A percentile compares a stretch with the other conserved stretches of the same genome.
phyloP scores from a whole-genome alignment of 2,113 vertebrate species.

The Solea senegalensis region DNA sequence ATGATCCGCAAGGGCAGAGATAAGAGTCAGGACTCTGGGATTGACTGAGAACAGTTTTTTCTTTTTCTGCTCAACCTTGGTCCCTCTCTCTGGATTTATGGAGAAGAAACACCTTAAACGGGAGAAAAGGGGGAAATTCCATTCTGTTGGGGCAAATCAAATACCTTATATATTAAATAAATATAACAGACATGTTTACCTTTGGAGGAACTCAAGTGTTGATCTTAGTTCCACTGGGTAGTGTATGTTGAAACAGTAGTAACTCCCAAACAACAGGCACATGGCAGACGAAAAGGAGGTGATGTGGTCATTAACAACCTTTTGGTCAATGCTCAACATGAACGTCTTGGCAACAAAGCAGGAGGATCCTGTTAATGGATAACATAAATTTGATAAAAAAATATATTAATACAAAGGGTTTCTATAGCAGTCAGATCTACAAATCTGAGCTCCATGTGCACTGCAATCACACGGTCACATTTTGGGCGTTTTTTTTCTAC shows the following conservation, averaged over 20 bases:
- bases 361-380: not conserved
- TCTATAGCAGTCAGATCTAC: not conserved
- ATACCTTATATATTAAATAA: not conserved
- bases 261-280: no score
- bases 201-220: no score
- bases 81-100: constrained; percentile 5
- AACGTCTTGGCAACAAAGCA: constrained; percentile 18
- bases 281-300: constrained; percentile 9
- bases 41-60: not conserved
- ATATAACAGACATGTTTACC: no score
- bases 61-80: constrained; percentile 1
- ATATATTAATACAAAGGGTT: not conserved
- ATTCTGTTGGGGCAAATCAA: not conserved
- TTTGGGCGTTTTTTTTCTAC: no score
- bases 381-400: not conserved
- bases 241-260: no score
- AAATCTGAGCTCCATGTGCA: not conserved
- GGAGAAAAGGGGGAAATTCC: not conserved
- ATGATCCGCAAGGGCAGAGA: no score
- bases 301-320: constrained; percentile 16
- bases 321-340: constrained; percentile 17
- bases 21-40: not conserved
- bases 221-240: no score
- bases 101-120: constrained; percentile 9
- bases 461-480: no score